phyloP scores from a whole-genome alignment of 2,113 vertebrate genomes.

The Trichechus manatus region DNA sequence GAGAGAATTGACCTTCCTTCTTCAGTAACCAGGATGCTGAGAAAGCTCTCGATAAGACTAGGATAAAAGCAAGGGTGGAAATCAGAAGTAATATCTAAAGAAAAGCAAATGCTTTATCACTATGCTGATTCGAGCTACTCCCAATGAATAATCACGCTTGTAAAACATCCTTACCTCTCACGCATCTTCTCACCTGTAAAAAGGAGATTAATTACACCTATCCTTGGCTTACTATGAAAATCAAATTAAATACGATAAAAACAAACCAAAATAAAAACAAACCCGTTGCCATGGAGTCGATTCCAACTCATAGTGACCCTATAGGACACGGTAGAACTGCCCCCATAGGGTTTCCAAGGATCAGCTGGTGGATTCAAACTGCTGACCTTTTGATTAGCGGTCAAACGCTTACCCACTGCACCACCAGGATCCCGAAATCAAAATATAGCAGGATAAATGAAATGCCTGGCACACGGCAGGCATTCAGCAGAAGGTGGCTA shows the following conservation, averaged over 20 bases:
- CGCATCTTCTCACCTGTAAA: not conserved
- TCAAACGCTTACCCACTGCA: too few relatives aligned
- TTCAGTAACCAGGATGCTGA: not conserved
- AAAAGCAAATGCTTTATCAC: constrained; percentile 33
- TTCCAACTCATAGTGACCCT: too few relatives aligned
- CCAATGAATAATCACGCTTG: constrained; percentile 17
- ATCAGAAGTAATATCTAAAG: not conserved
- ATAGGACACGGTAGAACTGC: too few relatives aligned
- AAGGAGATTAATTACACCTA: constrained; percentile 43
- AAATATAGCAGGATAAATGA: constrained; percentile 7
- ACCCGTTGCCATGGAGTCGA: too few relatives aligned
- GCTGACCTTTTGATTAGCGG: too few relatives aligned
- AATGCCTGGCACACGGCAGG: not conserved
- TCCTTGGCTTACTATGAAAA: constrained; percentile 26
- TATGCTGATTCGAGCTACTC: not conserved
- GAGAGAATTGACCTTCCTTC: constrained; percentile 9
- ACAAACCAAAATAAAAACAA: too few relatives aligned
- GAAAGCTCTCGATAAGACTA: not conserved
- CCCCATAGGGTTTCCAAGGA: too few relatives aligned
- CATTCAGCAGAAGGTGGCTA: not conserved
- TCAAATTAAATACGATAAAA: constrained; percentile 17
- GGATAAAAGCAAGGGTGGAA: not conserved
- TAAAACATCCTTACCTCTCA: constrained; percentile 45
- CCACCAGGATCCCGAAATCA: too few relatives aligned
- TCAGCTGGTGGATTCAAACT: too few relatives aligned